Conservation (phyloP, 2,113 vertebrate genomes). For the Mus pahari region DNA sequence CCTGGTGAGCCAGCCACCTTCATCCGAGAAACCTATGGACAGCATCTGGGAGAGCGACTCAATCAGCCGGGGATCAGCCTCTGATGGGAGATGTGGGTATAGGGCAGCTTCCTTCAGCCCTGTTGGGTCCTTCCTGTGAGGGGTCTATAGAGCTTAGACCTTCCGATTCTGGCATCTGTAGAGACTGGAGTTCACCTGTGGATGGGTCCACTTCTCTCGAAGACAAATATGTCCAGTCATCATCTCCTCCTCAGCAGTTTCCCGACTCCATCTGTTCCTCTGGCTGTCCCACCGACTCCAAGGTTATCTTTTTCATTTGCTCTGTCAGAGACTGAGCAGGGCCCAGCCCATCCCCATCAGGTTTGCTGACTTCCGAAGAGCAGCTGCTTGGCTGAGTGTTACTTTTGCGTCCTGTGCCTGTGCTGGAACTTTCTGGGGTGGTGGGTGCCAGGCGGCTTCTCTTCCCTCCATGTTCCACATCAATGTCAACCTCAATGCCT, state of each 20-base stretch:
- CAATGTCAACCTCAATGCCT: slow-evolving; percentile 98
- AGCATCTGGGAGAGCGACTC: slow-evolving; percentile 97
- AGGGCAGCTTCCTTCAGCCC: slow-evolving; percentile 94
- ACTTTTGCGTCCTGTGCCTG: slow-evolving; percentile 68
- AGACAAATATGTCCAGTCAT: slow-evolving; percentile 98
- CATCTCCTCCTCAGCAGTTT: slow-evolving; percentile 89
- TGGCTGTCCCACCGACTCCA: slow-evolving; percentile 80
- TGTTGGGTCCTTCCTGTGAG: slow-evolving; percentile 86
- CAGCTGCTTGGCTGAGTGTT: slow-evolving; percentile 73
- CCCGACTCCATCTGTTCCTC: slow-evolving; percentile 88
- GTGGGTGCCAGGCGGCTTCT: slow-evolving; percentile 91
- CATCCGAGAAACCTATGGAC: slow-evolving; percentile 97
- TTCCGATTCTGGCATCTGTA: slow-evolving; percentile 87
- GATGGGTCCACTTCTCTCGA: slow-evolving; percentile 98
- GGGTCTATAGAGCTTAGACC: slow-evolving; percentile 82
- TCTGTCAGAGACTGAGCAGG: slow-evolving; percentile 77
- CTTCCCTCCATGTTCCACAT: slow-evolving; percentile 95
- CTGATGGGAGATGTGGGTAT: slow-evolving; percentile 98
- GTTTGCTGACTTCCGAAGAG: slow-evolving; percentile 64
- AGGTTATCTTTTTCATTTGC: slow-evolving; percentile 85
- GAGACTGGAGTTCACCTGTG: slow-evolving; percentile 96
- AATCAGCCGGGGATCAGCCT: slow-evolving; percentile 95
- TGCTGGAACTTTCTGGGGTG: slow-evolving; percentile 73
- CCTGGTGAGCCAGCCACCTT: slow-evolving; percentile 97
- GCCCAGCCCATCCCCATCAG: slow-evolving; percentile 26